Evolutionary conservation across 2,888 invertebrate genomes (phyloP).

Genomic region (Nemotelus pantherinus): DNA sequence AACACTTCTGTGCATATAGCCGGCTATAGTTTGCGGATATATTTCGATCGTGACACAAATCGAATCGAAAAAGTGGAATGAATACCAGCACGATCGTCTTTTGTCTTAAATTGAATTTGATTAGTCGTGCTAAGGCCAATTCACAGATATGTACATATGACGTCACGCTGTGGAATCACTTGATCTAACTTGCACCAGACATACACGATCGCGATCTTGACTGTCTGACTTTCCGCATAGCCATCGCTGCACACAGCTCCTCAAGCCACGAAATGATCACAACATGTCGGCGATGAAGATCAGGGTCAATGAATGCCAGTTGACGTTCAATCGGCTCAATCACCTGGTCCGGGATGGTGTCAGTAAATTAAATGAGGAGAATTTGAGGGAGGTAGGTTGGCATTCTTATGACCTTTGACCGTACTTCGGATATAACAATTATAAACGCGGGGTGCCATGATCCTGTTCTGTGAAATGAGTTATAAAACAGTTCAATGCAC

Average conservation of each 20-base stretch:
- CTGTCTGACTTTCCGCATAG: background rate
- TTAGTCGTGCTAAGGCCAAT: background rate
- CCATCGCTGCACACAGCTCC: background rate
- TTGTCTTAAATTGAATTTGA: background rate
- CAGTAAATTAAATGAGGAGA: too few relatives aligned
- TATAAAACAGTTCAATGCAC: too few relatives aligned
- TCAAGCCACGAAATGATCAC: too few relatives aligned
- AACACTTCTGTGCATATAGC: background rate
- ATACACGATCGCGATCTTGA: background rate
- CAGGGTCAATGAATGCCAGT: slow-evolving; percentile 13
- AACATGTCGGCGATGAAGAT: background rate
- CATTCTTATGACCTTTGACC: too few relatives aligned
- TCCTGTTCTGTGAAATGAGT: too few relatives aligned
- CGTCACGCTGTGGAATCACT: slow-evolving; percentile 16
- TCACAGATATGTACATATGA: background rate
- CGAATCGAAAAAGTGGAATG: too few relatives aligned
- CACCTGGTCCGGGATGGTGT: too few relatives aligned
- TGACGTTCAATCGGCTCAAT: background rate
- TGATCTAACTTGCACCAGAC: background rate
- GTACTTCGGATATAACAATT: too few relatives aligned
- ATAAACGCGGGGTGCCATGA: too few relatives aligned
- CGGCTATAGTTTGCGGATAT: too few relatives aligned
- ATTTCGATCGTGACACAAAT: too few relatives aligned
- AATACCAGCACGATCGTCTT: background rate
- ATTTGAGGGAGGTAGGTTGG: too few relatives aligned